These are phyloP conservation scores for Enteromius thamalakanensis DNA, from an alignment of 2,797 vertebrate species.

Conservation along the genomic window DNA sequence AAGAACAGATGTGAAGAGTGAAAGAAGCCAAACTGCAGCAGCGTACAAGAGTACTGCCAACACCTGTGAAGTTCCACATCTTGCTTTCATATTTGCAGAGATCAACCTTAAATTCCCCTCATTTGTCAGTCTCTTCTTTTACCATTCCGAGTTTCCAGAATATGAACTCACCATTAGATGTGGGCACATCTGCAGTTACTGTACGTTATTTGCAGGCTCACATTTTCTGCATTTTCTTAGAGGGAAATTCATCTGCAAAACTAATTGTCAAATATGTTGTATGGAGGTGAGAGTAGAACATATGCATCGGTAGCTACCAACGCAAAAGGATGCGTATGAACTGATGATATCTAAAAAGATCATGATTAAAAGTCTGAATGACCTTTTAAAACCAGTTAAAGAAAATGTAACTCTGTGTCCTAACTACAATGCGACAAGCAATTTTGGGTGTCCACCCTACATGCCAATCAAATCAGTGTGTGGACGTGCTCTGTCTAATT, in stretches of 20 bases:
- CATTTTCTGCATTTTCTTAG: background rate
- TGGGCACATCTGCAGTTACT: background rate
- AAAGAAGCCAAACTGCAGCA: constrained; percentile 50
- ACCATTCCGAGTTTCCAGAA: constrained; percentile 4
- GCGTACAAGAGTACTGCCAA: constrained; percentile 37
- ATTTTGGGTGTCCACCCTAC: no score
- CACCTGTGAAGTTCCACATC: constrained; percentile 43
- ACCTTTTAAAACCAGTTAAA: background rate
- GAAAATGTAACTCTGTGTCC: background rate
- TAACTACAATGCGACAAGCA: no score
- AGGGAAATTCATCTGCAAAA: background rate
- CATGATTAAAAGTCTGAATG: background rate
- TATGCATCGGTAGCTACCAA: background rate
- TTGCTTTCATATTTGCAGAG: constrained; percentile 42
- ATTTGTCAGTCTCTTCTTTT: constrained; percentile 39
- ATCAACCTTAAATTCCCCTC: constrained; percentile 34
- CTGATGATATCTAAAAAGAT: background rate
- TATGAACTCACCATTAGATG: background rate
- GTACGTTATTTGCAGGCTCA: background rate
- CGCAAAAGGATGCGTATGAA: background rate
- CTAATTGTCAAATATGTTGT: background rate
- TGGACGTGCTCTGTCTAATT: no score
- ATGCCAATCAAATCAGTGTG: no score
- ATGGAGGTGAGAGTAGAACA: background rate
- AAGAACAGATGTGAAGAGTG: constrained; percentile 59